A percentile compares a stretch with the other conserved stretches of the same genome.
These are phyloP conservation scores for Argentina silus DNA, from an alignment of 2,797 vertebrate genomes.

Conservation along the genomic window DNA sequence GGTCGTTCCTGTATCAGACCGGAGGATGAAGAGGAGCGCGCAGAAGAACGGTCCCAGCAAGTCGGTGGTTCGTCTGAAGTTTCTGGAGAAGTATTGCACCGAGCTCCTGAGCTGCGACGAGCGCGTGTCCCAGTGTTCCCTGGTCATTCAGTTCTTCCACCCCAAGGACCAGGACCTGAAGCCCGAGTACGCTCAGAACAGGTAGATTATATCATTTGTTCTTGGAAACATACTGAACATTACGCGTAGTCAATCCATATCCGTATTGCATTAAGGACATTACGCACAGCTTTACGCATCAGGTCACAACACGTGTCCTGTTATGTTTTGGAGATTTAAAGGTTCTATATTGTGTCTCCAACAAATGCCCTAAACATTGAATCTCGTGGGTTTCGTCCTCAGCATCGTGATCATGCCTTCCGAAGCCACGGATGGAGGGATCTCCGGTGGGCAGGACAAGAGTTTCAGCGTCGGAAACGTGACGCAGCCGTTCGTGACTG, in stretches of 20 bases:
- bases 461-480: constrained; percentile 45
- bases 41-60: constrained; percentile 51
- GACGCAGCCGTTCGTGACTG: constrained; percentile 78
- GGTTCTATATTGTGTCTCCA: neutral
- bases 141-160: constrained; percentile 81
- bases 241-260: neutral
- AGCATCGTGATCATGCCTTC: constrained; percentile 87
- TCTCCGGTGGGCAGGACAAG: neutral
- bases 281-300: neutral
- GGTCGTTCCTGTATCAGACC: constrained; percentile 40
- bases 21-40: constrained; percentile 15
- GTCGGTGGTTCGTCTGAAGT: constrained; percentile 72
- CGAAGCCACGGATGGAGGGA: constrained; percentile 51
- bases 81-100: constrained; percentile 81
- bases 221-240: neutral
- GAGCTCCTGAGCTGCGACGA: constrained; percentile 72
- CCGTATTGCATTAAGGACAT: neutral
- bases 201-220: constrained; percentile 66
- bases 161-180: constrained; percentile 83
- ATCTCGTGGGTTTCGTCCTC: constrained; percentile 16
- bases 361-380: neutral
- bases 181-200: constrained; percentile 78
- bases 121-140: constrained; percentile 66
- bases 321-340: neutral
- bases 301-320: neutral